Evolutionary conservation across 2,113 vertebrate species (phyloP), one percentile per base, ranked within the genome.

Genomic region (Coptodon rendalli): DNA sequence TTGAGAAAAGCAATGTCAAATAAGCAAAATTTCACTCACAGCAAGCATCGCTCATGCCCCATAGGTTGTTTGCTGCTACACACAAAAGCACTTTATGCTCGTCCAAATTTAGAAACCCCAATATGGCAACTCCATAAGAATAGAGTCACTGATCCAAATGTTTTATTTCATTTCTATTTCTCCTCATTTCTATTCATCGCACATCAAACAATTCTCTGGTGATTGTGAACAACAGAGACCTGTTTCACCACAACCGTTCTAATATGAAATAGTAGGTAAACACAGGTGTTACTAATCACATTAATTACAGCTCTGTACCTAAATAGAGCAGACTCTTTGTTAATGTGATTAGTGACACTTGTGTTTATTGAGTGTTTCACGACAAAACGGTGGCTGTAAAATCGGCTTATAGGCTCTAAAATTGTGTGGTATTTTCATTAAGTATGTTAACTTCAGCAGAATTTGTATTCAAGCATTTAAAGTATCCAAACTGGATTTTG

Each of bases 241-340:
- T 78, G 16, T 45, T 73, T 27, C 38, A 27, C 66, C 12, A 27
- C 66, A 45, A 24, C 13, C 22, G 0, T n/a, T 78, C 45, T 12
- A 29, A 78, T 52, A 31, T 78, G 45, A 52, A 52, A 78, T 78
- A 48, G 68, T 45, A 43, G 45, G 43, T 78, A 78, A 50, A 52
- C 73, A 78, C 73, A 78, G 73, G 45, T 78, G 73, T 78, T 78
- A 52, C 45, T 52, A 52, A 78, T 78, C 73, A n/a, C 73, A 78
- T 78, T 78, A 52, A 52, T 52, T 52, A 13, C 10, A 34, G 73
- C 43, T 12, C 10, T 78, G 27, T 19, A 4, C 27, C 45, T 52
- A 78, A 78, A 78, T 6, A 78, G 16, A 78, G 27, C 71, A 48
- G 40, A 50, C 71, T 50, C 43, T 78, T 78, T 19, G 17, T 34